Conservation (phyloP, 2,888 invertebrate species). For the Drosophila anomelani region DNA sequence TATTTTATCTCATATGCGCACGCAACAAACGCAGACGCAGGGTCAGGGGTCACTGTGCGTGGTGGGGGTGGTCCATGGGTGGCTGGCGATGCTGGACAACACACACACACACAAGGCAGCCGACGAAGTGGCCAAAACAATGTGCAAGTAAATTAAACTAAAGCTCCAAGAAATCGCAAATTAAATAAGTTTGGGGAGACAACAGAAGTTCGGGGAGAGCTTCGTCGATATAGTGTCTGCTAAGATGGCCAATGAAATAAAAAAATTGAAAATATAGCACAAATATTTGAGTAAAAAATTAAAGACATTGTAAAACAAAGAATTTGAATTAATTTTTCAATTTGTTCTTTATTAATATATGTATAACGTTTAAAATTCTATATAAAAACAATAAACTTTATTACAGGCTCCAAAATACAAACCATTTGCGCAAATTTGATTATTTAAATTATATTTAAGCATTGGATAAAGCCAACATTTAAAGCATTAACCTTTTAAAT, state of each 20-base stretch:
- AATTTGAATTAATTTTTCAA: neutral
- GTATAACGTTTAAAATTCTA: too few relatives aligned
- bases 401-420: too few relatives aligned
- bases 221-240: neutral
- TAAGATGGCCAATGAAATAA: neutral
- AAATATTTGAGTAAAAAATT: neutral
- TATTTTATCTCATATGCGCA: conserved; percentile 80
- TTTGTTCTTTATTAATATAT: too few relatives aligned
- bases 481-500: too few relatives aligned
- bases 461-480: too few relatives aligned
- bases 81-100: neutral
- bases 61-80: neutral
- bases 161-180: conserved; percentile 28
- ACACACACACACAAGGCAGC: neutral
- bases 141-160: conserved; percentile 58
- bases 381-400: too few relatives aligned
- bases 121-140: conserved; percentile 46
- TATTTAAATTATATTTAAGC: too few relatives aligned
- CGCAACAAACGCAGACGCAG: conserved; percentile 47
- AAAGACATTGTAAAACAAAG: neutral
- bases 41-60: conserved; percentile 10
- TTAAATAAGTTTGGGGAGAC: conserved; percentile 10
- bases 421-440: too few relatives aligned
- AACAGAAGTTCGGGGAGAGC: neutral
- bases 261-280: too few relatives aligned